A percentile compares a stretch with the other conserved stretches of the same genome.
These are phyloP conservation scores for Cynaeus angustus DNA, from an alignment of 2,888 invertebrate genomes.

Conservation along the genomic window DNA sequence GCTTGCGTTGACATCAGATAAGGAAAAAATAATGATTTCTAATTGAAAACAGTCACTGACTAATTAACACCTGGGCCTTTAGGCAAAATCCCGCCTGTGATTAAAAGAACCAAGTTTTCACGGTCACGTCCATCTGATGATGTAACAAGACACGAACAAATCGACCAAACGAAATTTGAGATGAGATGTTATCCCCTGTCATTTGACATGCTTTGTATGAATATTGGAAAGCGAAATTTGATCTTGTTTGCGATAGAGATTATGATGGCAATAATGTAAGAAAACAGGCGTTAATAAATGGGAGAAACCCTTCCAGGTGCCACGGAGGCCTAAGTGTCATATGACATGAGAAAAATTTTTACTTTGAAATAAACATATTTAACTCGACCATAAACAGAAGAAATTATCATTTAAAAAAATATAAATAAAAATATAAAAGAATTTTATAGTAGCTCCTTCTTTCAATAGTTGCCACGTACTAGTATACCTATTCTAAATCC, in stretches of 20 bases:
- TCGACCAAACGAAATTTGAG: conserved; percentile 5
- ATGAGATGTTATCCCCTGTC: conserved; percentile 13
- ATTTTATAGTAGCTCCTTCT: too few relatives aligned
- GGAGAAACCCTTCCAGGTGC: neutral
- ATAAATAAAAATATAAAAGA: too few relatives aligned
- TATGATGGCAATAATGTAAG: conserved; percentile 19
- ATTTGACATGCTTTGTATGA: conserved; percentile 11
- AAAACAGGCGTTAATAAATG: conserved; percentile 14
- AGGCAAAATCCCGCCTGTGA: too few relatives aligned
- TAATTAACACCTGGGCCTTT: conserved; percentile 24
- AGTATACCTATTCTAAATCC: too few relatives aligned
- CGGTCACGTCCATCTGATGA: neutral
- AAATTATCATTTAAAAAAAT: too few relatives aligned
- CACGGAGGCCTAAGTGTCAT: neutral
- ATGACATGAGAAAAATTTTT: neutral
- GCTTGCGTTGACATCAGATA: too few relatives aligned
- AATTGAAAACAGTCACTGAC: neutral
- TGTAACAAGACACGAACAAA: conserved; percentile 18
- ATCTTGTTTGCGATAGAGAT: conserved; percentile 22
- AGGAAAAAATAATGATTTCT: too few relatives aligned
- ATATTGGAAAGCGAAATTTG: conserved; percentile 13
- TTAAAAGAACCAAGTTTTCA: too few relatives aligned
- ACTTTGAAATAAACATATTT: neutral
- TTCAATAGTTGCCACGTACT: too few relatives aligned
- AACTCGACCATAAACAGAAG: too few relatives aligned